Conservation (phyloP, 1,140 invertebrate genomes). For the Nasonia vitripennis region DNA sequence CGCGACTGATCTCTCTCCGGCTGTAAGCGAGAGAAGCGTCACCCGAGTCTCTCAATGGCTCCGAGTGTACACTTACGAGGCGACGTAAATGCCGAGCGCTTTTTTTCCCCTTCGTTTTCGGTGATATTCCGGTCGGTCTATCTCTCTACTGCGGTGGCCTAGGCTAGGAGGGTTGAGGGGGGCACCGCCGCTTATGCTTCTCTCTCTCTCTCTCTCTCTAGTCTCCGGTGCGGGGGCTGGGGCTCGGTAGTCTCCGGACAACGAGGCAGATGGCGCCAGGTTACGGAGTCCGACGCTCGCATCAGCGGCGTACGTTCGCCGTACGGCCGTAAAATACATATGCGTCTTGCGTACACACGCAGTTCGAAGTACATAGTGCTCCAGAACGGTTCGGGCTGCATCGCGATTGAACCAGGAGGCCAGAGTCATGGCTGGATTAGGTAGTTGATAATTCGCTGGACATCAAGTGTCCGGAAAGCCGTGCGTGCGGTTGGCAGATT, state of each 20-base stretch:
- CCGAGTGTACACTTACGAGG: background rate
- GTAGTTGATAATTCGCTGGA: too few species aligned
- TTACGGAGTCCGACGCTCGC: background rate
- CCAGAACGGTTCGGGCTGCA: too few species aligned
- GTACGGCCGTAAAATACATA: too few species aligned
- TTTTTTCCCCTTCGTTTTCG: background rate
- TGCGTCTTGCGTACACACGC: too few species aligned
- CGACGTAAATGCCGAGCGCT: background rate
- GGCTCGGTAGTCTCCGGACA: background rate
- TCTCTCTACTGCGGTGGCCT: background rate
- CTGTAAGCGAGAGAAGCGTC: background rate
- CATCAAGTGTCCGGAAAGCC: too few species aligned
- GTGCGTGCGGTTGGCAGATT: too few species aligned
- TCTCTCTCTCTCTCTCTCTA: background rate
- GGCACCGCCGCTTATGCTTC: background rate
- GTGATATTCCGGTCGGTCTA: background rate
- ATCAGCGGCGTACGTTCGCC: background rate
- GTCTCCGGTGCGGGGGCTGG: background rate
- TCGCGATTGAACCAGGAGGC: too few species aligned
- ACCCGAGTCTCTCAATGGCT: background rate
- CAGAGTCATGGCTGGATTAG: too few species aligned
- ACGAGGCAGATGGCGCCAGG: background rate
- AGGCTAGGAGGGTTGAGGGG: background rate
- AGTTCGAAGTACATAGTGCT: too few species aligned
- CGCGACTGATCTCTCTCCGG: background rate